Conservation (phyloP, 2,888 invertebrate species). For the Orchesella flavescens region DNA sequence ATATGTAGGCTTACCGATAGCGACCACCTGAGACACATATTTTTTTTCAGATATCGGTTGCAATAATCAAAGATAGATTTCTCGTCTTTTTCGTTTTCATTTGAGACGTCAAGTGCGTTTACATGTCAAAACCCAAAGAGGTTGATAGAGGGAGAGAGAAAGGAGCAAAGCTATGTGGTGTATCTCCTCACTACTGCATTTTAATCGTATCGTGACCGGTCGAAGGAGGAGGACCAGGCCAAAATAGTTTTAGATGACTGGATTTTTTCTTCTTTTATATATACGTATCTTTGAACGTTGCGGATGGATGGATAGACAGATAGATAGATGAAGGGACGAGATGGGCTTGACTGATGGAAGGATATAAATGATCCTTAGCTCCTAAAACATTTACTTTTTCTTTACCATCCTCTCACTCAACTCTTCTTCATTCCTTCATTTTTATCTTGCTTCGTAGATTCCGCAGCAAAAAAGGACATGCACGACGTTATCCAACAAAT, state of each 20-base stretch:
- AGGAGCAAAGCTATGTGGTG: conserved; percentile 29
- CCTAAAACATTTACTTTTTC: conserved; percentile 55
- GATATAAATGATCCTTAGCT: conserved; percentile 67
- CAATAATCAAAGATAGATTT: conserved; percentile 6
- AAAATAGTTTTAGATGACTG: conserved; percentile 31
- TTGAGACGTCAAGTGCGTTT: conserved; percentile 58
- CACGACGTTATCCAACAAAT: conserved; percentile 11
- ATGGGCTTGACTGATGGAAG: conserved; percentile 65
- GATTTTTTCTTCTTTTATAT: conserved; percentile 16
- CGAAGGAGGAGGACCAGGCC: conserved; percentile 29
- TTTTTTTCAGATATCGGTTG: conserved; percentile 26
- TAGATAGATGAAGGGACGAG: conserved; percentile 76
- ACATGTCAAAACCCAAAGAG: conserved; percentile 47
- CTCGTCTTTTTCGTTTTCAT: conserved; percentile 21
- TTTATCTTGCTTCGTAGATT: conserved; percentile 10
- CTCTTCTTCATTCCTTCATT: conserved; percentile 31
- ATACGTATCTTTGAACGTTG: conserved; percentile 30
- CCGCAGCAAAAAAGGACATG: conserved; percentile 1
- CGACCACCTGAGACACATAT: conserved; percentile 17
- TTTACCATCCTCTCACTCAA: neutral
- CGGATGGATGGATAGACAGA: conserved; percentile 76
- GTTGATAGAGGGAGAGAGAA: conserved; percentile 47
- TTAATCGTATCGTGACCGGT: conserved; percentile 38
- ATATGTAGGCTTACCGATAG: neutral
- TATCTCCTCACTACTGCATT: neutral